Base-by-base conservation (phyloP, 2,797 vertebrate species). In the Muscicapa striata region DNA sequence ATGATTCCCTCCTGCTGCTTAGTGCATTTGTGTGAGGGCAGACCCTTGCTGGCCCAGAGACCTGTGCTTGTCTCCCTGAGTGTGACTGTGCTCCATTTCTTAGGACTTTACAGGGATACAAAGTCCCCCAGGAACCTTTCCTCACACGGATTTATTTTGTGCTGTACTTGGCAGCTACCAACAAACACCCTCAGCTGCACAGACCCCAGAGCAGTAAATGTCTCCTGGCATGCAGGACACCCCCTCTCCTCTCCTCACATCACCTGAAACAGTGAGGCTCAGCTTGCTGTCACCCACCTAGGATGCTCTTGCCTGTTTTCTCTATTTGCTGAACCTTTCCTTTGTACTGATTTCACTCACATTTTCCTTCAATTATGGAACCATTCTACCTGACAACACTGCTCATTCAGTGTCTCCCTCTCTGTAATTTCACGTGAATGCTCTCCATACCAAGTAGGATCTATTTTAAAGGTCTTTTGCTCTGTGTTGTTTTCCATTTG, bases 301-400 rank as follows among this genome's bases (percentile, higher is more conserved):
- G 3, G 30, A 46, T 54, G 74, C 19, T 58, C n/a, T 20, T 64
- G 49, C n/a, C 49, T 46, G 5, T 4, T 74, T 80, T 62, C 62
- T 11, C 62, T 49, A 0, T 62, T 86, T 94, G 45, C 66, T 49
- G 54, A 91, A 81, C 62, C 59, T 94, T 81, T 88, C 29, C 54
- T 89, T 81, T 68, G 49, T 43, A 55, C 51, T 59, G 62, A 51
- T 62, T 91, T 91, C 48, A 54, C 69, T 78, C 87, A 84, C 49
- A 55, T 73, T 91, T 86, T 95, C 40, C 62, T 86, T 81, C 80
- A 94, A 32, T 88, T 93, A 81, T 19, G 15, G 62, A 93, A 55
- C 55, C 48, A 55, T 81, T 74, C 79, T 52, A 67, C 68, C 51
- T 79, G 80, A 86, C 32, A 73, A 49, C 54, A 30, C 51, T 58